Conservation (phyloP, 1,140 invertebrate species). For the Sycophaga agraensis region DNA sequence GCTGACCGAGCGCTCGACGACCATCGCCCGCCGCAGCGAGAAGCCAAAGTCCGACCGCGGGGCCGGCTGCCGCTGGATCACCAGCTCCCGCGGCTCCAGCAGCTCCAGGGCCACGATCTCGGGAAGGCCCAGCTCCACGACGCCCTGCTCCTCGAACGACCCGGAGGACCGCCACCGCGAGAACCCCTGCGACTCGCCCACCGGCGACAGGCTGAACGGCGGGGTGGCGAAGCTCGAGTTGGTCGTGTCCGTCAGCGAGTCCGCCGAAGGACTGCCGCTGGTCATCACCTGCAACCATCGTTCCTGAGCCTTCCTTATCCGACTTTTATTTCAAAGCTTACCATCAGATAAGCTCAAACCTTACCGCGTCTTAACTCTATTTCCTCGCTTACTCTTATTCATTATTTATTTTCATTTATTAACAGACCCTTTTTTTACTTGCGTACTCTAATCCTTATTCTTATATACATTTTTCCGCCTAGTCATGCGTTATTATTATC, state of each 20-base stretch:
- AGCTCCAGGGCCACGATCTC: slow-evolving; percentile 72
- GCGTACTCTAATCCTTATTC: too few relatives aligned
- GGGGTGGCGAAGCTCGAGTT: slow-evolving; percentile 83
- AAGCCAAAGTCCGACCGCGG: slow-evolving; percentile 93
- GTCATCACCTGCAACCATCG: slow-evolving; percentile 64
- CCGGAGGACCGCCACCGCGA: slow-evolving; percentile 70
- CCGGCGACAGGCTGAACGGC: slow-evolving; percentile 77
- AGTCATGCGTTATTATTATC: too few relatives aligned
- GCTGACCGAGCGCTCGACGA: slow-evolving; percentile 65
- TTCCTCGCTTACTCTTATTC: too few relatives aligned
- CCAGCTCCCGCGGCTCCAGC: slow-evolving; percentile 74
- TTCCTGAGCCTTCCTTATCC: too few relatives aligned
- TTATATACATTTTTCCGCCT: too few relatives aligned
- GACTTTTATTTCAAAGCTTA: too few relatives aligned
- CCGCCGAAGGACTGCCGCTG: slow-evolving; percentile 76
- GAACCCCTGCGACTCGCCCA: slow-evolving; percentile 80
- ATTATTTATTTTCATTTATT: too few relatives aligned
- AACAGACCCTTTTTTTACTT: too few relatives aligned
- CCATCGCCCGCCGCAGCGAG: slow-evolving; percentile 83
- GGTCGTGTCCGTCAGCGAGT: slow-evolving; percentile 80
- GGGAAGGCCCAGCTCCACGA: slow-evolving; percentile 70
- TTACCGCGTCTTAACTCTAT: too few relatives aligned
- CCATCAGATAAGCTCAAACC: too few relatives aligned
- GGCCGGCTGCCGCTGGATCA: slow-evolving; percentile 78
- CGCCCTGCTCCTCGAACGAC: slow-evolving; percentile 68